A percentile compares a stretch with the other conserved stretches of the same genome.
Conservation (phyloP, 2,888 invertebrate species). For the Orgyia antiqua region DNA sequence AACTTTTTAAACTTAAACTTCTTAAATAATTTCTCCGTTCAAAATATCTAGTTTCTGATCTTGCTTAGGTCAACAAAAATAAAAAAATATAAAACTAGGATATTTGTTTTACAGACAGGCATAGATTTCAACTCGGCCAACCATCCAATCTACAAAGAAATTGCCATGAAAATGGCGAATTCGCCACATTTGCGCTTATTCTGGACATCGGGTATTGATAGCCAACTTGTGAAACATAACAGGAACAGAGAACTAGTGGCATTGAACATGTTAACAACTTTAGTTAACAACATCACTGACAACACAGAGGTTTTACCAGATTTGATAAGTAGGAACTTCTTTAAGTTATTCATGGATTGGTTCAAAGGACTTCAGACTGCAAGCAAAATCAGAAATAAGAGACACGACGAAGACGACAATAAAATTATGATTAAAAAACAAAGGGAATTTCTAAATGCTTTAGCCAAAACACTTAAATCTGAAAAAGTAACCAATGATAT, state of each 20-base stretch:
- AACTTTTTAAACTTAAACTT: too few relatives aligned
- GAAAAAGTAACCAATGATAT: constrained; percentile 67
- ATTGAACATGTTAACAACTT: constrained; percentile 76
- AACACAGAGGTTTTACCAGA: constrained; percentile 70
- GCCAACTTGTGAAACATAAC: constrained; percentile 62
- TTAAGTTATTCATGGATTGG: constrained; percentile 80
- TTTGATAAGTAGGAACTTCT: constrained; percentile 80
- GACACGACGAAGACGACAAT: constrained; percentile 65
- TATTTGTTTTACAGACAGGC: constrained; percentile 67
- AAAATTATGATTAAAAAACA: constrained; percentile 76
- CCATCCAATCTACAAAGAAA: constrained; percentile 82
- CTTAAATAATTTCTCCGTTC: too few relatives aligned
- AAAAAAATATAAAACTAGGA: too few relatives aligned
- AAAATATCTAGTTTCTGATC: too few relatives aligned
- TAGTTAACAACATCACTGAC: constrained; percentile 69
- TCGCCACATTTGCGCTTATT: constrained; percentile 74
- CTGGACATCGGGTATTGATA: constrained; percentile 74
- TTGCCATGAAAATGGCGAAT: constrained; percentile 73
- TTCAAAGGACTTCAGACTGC: constrained; percentile 79
- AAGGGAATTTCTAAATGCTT: constrained; percentile 70
- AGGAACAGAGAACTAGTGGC: constrained; percentile 79
- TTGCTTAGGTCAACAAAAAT: too few relatives aligned
- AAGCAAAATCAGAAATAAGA: constrained; percentile 73
- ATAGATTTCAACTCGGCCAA: constrained; percentile 75
- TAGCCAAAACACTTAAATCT: constrained; percentile 68